phyloP scores from a whole-genome alignment of 2,797 vertebrate genomes.

The Emys orbicularis region DNA sequence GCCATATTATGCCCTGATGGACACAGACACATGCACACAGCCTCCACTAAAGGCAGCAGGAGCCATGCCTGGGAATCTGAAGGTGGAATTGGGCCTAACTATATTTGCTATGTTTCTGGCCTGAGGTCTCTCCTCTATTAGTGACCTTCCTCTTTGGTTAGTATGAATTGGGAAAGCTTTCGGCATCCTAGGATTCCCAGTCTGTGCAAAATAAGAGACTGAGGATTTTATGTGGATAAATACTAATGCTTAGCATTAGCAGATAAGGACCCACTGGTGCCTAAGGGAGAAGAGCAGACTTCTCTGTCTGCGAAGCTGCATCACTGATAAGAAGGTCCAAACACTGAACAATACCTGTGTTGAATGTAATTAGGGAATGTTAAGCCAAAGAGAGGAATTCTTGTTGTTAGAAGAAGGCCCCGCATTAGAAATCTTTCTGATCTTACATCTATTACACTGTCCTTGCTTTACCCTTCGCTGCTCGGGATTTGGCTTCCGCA shows the following conservation, averaged over 20 bases:
- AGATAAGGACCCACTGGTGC: neutral
- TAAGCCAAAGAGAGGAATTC: neutral
- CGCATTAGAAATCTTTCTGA: neutral
- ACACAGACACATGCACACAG: fast-evolving
- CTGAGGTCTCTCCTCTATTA: neutral
- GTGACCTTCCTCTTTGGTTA: neutral
- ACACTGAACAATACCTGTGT: neutral
- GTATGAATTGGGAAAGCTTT: neutral
- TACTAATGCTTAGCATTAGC: fast-evolving
- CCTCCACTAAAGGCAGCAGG: neutral
- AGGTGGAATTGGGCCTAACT: neutral
- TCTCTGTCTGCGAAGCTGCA: neutral
- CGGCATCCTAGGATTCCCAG: neutral
- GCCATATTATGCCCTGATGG: neutral
- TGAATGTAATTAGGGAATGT: conserved; percentile 3
- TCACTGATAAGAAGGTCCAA: neutral
- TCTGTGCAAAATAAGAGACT: neutral
- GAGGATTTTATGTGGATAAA: neutral
- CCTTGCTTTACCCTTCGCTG: neutral
- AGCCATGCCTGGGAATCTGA: neutral
- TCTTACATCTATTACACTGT: neutral
- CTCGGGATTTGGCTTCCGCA: neutral
- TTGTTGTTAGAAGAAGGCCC: neutral
- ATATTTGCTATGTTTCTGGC: neutral
- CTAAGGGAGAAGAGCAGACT: neutral